A percentile compares a stretch with the other conserved stretches of the same genome.
Evolutionary conservation across 2,888 invertebrate species (phyloP).

Genomic region (Strigamia maritima): DNA sequence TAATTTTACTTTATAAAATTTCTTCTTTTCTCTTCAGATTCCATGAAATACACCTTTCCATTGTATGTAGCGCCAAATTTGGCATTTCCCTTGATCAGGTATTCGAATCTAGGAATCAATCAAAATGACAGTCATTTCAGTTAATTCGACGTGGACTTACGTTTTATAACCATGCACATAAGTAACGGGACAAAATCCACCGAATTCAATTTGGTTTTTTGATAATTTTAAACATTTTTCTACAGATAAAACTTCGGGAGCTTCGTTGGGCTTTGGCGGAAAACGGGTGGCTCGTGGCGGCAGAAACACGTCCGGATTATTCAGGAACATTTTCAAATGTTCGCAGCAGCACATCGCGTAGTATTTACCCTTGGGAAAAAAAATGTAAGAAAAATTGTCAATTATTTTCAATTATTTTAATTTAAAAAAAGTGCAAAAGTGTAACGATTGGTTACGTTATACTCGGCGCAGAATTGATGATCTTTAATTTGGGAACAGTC

Average conservation of each 20-base stretch:
- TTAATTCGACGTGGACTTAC: neutral
- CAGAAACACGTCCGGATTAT: neutral
- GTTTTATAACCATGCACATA: neutral
- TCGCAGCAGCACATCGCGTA: neutral
- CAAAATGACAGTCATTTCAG: too few relatives aligned
- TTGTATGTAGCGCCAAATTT: neutral
- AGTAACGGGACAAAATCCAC: neutral
- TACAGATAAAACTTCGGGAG: neutral
- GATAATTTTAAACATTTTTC: neutral
- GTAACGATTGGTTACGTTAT: too few relatives aligned
- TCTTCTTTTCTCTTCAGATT: neutral
- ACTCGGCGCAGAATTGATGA: neutral
- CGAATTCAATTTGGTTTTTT: neutral
- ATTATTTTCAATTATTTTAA: too few relatives aligned
- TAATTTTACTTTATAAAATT: neutral
- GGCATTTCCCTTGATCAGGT: neutral
- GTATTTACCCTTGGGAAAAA: neutral
- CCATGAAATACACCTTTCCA: neutral
- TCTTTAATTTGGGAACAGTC: neutral
- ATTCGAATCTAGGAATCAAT: neutral
- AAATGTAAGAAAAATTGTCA: neutral
- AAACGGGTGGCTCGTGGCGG: neutral
- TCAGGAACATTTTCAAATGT: neutral
- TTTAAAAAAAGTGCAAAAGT: too few relatives aligned
- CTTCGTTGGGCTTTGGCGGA: neutral